Evolutionary conservation across 1,140 invertebrate genomes (phyloP).

Genomic region (Papilio polytes): DNA sequence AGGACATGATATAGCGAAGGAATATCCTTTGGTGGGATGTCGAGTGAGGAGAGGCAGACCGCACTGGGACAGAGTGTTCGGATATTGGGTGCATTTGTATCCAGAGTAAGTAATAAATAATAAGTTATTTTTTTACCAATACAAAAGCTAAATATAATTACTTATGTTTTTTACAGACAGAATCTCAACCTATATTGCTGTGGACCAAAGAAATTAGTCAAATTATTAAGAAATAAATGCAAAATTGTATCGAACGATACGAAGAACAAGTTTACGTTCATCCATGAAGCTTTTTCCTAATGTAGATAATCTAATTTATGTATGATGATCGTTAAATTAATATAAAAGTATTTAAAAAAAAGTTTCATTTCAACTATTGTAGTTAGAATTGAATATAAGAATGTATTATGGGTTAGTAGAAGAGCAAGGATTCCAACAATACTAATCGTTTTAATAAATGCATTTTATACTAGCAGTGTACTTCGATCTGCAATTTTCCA

Average conservation of each 20-base stretch:
- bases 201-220: slow-evolving; percentile 80
- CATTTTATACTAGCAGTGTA: background rate
- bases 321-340: slow-evolving; percentile 51
- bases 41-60: slow-evolving; percentile 69
- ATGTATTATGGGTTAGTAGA: background rate
- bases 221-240: slow-evolving; percentile 69
- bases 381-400: background rate
- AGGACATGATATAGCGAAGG: slow-evolving; percentile 62
- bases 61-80: slow-evolving; percentile 75
- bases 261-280: slow-evolving; percentile 71
- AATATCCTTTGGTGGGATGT: slow-evolving; percentile 72
- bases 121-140: background rate
- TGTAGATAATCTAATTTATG: slow-evolving; percentile 50
- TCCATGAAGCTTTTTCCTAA: slow-evolving; percentile 75
- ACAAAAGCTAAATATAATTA: too few relatives aligned
- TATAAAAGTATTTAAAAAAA: slow-evolving; percentile 31
- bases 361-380: background rate
- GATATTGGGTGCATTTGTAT: slow-evolving; percentile 79
- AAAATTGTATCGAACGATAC: slow-evolving; percentile 61
- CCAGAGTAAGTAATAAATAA: slow-evolving; percentile 60
- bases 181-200: slow-evolving; percentile 73
- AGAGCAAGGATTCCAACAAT: too few relatives aligned
- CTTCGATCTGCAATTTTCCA: background rate
- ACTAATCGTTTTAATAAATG: background rate
- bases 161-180: slow-evolving; percentile 58